Evolutionary conservation across 2,113 vertebrate species (phyloP).

Genomic region (Neoarius graeffei): DNA sequence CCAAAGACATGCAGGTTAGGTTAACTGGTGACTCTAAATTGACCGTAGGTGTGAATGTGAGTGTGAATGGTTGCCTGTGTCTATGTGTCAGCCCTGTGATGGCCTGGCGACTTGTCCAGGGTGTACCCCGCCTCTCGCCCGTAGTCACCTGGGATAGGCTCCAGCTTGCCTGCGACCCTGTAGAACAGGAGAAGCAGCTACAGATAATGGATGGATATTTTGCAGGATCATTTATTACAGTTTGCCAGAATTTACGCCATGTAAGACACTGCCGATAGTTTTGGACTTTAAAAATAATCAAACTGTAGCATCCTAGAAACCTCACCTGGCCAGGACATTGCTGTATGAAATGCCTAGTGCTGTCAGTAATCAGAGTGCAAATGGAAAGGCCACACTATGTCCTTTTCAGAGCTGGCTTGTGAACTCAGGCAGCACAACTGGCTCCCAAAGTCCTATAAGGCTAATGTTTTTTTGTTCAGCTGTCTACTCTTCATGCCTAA

Average conservation of each 20-base stretch:
- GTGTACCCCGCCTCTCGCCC: no score
- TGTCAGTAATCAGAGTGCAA: constrained; percentile 41
- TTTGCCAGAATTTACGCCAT: neutral
- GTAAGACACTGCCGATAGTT: neutral
- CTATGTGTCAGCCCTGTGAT: no score
- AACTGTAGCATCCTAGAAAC: neutral
- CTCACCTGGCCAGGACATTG: neutral
- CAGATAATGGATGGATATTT: neutral
- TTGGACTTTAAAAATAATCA: neutral
- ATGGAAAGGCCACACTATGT: constrained; percentile 41
- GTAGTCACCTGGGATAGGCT: no score
- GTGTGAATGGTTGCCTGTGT: no score
- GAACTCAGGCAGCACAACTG: constrained; percentile 30
- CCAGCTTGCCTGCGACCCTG: no score
- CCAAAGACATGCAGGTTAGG: no score
- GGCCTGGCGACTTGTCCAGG: no score
- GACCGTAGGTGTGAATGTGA: no score
- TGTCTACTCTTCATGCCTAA: constrained; percentile 37
- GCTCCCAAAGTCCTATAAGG: constrained; percentile 37
- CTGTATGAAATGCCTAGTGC: constrained; percentile 23
- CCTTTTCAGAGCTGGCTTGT: constrained; percentile 41
- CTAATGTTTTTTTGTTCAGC: constrained; percentile 36
- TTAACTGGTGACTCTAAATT: no score
- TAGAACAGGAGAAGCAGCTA: no score
- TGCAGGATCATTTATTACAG: neutral